A percentile compares a stretch with the other conserved stretches of the same genome.
These are phyloP conservation scores for Petromus typicus DNA, from an alignment of 2,113 vertebrate species.

Conservation along the genomic window DNA sequence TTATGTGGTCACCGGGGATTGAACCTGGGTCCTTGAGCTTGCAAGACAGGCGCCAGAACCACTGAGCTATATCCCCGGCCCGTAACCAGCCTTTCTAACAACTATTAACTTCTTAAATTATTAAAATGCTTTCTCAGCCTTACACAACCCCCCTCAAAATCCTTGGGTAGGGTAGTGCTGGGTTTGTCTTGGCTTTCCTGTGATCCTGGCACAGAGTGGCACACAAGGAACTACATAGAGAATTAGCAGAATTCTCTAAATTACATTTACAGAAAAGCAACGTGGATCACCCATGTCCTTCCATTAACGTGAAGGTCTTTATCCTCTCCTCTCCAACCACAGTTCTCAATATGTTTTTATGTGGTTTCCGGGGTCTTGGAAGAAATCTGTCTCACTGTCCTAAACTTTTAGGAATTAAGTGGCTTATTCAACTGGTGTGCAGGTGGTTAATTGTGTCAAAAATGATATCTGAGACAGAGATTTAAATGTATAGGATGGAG, in stretches of 20 bases:
- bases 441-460: constrained; percentile 60
- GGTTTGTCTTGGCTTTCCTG: background rate
- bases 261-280: background rate
- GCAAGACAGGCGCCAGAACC: too few relatives aligned
- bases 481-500: constrained; percentile 46
- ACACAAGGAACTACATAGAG: background rate
- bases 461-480: constrained; percentile 46
- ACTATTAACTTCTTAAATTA: background rate
- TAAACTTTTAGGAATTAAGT: constrained; percentile 28
- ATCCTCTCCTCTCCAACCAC: background rate
- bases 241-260: background rate
- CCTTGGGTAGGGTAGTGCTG: background rate
- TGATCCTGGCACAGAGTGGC: background rate
- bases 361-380: background rate
- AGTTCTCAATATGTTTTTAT: background rate
- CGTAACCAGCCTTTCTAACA: background rate
- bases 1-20: too few relatives aligned
- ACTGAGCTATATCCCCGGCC: too few relatives aligned
- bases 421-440: constrained; percentile 38
- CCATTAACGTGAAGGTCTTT: background rate
- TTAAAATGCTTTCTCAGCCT: background rate
- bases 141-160: background rate
- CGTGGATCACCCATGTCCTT: accelerated
- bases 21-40: too few relatives aligned
- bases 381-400: background rate